phyloP scores from a whole-genome alignment of 2,888 invertebrate species.

The Netelia fuscicornis region DNA sequence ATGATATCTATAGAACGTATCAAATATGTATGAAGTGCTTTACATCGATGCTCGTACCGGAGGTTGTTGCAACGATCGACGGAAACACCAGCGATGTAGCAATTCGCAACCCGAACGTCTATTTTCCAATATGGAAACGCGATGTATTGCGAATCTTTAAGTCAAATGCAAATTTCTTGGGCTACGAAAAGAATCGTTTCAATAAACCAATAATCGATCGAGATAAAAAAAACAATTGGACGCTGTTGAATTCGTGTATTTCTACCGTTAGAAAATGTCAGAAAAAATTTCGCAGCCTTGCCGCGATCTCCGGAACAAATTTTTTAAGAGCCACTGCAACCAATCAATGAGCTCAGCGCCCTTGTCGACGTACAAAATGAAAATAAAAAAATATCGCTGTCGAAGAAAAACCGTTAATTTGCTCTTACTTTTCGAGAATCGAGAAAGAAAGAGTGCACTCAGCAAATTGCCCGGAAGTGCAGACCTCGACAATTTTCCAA shows the following conservation, averaged over 20 bases:
- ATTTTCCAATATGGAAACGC: neutral
- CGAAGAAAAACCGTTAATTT: conserved; percentile 2
- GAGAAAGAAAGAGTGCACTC: neutral
- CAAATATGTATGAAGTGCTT: too few species aligned
- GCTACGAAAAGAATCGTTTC: neutral
- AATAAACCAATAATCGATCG: neutral
- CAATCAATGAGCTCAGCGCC: neutral
- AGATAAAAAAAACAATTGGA: neutral
- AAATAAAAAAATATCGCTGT: neutral
- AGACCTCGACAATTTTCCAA: neutral
- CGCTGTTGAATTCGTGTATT: neutral
- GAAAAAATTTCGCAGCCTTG: neutral
- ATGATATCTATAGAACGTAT: too few species aligned
- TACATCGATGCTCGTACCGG: too few species aligned
- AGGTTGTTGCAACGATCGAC: too few species aligned
- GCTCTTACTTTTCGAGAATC: neutral
- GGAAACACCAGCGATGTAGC: conserved; percentile 6
- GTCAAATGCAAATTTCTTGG: neutral
- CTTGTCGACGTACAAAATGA: neutral
- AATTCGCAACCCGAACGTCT: neutral
- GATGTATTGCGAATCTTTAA: neutral
- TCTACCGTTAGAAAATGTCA: neutral
- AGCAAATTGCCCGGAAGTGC: neutral
- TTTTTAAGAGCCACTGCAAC: neutral
- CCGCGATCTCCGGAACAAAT: neutral